phyloP scores from a whole-genome alignment of 2,113 vertebrate species.

The Romanogobio albipinnatus region DNA sequence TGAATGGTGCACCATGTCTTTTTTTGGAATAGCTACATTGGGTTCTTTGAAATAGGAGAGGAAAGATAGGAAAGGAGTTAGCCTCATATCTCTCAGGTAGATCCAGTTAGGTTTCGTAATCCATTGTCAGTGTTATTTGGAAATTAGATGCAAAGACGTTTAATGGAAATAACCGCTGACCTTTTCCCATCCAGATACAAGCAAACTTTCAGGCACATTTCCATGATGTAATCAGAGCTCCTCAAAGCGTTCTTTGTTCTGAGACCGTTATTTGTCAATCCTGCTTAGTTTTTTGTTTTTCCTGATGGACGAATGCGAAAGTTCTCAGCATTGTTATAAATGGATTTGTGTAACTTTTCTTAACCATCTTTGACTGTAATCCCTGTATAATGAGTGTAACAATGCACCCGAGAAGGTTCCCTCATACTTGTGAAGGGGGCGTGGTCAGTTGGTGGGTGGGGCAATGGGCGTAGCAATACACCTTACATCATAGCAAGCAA shows the following conservation, averaged over 20 bases:
- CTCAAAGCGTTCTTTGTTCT: conserved; percentile 82
- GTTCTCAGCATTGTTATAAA: conserved; percentile 62
- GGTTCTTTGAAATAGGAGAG: conserved; percentile 11
- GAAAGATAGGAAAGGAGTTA: neutral
- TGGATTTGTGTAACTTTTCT: conserved; percentile 60
- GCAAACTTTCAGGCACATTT: conserved; percentile 64
- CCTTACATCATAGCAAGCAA: neutral
- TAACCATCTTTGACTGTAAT: conserved; percentile 70
- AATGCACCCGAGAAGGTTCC: conserved; percentile 43
- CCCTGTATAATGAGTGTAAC: conserved; percentile 68
- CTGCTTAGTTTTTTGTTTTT: conserved; percentile 52
- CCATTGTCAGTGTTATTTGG: neutral
- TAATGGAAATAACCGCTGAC: conserved; percentile 3
- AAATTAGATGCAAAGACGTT: neutral
- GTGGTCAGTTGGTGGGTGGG: neutral
- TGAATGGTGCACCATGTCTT: neutral
- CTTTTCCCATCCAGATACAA: conserved; percentile 64
- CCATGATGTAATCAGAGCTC: conserved; percentile 71
- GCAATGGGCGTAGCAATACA: neutral
- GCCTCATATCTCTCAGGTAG: neutral
- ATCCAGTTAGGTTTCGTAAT: neutral
- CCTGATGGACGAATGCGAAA: conserved; percentile 60
- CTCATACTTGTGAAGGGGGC: neutral
- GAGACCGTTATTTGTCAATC: conserved; percentile 68
- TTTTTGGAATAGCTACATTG: neutral